A percentile compares a stretch with the other conserved stretches of the same genome.
Evolutionary conservation across 2,113 vertebrate species (phyloP).

Genomic region (Leucosticte australis): DNA sequence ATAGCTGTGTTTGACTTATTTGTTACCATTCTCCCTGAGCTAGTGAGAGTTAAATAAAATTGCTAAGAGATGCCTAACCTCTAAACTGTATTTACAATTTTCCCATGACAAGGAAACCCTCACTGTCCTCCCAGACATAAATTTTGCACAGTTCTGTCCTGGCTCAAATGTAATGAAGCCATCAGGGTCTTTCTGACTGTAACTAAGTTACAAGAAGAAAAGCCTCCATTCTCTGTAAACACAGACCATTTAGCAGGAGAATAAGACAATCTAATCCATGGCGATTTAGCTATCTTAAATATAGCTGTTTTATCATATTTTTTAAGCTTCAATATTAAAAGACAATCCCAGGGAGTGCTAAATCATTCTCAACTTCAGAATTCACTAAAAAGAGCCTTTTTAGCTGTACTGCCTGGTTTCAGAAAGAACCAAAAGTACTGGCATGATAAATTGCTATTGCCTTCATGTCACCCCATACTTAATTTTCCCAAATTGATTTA

Average conservation of each 20-base stretch:
- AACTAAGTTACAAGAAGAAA: slow-evolving; percentile 6
- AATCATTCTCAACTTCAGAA: slow-evolving; percentile 6
- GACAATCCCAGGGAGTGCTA: background rate
- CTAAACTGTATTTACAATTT: background rate
- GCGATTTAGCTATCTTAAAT: slow-evolving; percentile 11
- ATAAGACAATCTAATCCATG: background rate
- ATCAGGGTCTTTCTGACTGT: background rate
- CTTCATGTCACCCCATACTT: background rate
- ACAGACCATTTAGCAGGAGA: background rate
- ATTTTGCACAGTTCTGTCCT: background rate
- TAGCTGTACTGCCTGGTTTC: background rate
- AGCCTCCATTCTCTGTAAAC: background rate
- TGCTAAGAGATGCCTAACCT: background rate
- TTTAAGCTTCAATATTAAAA: background rate
- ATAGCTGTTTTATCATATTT: background rate
- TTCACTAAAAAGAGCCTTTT: background rate
- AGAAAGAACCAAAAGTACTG: background rate
- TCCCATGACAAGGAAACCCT: background rate
- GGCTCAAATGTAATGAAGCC: background rate
- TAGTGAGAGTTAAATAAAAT: background rate
- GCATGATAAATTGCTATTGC: slow-evolving; percentile 18
- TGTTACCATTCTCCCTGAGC: background rate
- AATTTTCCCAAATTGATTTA: slow-evolving; percentile 37
- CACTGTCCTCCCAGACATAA: background rate
- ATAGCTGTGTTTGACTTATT: background rate